Percentiles rank a stretch among this genome's conserved stretches.
Conservation (phyloP, 2,113 vertebrate species). For the Alosa alosa region DNA sequence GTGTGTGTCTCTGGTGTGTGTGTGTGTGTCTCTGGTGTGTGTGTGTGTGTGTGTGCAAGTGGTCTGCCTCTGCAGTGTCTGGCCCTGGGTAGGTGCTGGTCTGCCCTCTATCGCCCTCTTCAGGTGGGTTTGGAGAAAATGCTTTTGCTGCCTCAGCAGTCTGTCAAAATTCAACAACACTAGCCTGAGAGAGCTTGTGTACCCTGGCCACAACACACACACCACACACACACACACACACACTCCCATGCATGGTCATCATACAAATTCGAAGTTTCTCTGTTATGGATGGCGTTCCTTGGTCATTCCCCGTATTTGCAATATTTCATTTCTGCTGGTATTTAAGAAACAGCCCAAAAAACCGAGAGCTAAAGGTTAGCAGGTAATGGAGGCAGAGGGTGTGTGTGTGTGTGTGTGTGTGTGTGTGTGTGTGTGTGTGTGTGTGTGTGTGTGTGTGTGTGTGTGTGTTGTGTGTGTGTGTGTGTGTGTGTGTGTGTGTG, state of each 20-base stretch:
- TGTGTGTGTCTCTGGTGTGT: neutral
- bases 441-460: slow-evolving; percentile 49
- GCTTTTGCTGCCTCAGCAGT: slow-evolving; percentile 3
- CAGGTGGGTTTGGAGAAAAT: slow-evolving; percentile 5
- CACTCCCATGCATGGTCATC: neutral
- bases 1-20: neutral
- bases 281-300: slow-evolving; percentile 22
- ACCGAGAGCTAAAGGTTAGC: slow-evolving; percentile 56
- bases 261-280: neutral
- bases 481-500: slow-evolving; percentile 46
- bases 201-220: neutral
- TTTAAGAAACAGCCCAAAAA: slow-evolving; percentile 50
- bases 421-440: slow-evolving; percentile 53
- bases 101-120: slow-evolving; percentile 47
- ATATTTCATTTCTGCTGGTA: slow-evolving; percentile 49
- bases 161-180: neutral
- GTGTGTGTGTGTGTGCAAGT: too few species aligned
- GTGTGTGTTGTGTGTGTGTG: slow-evolving; percentile 54
- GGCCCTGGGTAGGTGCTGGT: too few species aligned
- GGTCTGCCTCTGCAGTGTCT: neutral
- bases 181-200: neutral
- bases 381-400: slow-evolving; percentile 47
- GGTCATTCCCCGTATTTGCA: slow-evolving; percentile 32
- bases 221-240: neutral
- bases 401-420: slow-evolving; percentile 49